Conservation (phyloP, 1,140 invertebrate species). For the Procambarus virginalis region DNA sequence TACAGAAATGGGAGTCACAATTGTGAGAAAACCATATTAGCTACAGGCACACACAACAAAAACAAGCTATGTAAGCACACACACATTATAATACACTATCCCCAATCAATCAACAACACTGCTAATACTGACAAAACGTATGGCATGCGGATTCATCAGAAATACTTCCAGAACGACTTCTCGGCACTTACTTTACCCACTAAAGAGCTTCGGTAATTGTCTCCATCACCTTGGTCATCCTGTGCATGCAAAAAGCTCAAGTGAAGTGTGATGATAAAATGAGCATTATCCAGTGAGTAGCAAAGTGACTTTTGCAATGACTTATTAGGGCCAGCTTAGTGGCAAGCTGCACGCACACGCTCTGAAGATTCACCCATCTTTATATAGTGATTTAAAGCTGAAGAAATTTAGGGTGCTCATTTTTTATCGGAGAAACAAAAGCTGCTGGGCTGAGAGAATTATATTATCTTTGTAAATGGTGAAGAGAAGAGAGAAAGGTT, state of each 20-base stretch:
- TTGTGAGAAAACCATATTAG: no score
- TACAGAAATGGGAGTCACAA: no score
- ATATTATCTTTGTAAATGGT: no score
- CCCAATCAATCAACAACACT: not conserved
- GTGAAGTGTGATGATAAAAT: slow-evolving; percentile 9
- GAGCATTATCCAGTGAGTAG: not conserved
- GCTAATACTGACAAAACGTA: not conserved
- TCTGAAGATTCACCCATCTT: no score
- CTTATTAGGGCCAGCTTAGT: not conserved
- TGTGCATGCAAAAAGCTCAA: slow-evolving; percentile 22
- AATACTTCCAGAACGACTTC: not conserved
- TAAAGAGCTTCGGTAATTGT: slow-evolving; percentile 16
- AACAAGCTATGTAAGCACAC: no score
- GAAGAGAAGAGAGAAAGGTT: no score
- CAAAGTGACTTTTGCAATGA: not conserved
- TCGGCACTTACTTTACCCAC: slow-evolving; percentile 35
- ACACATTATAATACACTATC: no score
- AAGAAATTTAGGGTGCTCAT: no score
- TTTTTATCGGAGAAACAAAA: no score
- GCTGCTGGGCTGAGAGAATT: no score
- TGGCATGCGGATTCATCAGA: not conserved
- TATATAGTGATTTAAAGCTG: no score
- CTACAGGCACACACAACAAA: no score
- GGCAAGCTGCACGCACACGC: not conserved
- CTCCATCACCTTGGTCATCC: slow-evolving; percentile 26